These are phyloP conservation scores for Xestia ashworthii DNA, from an alignment of 2,888 invertebrate genomes.

Conservation along the genomic window DNA sequence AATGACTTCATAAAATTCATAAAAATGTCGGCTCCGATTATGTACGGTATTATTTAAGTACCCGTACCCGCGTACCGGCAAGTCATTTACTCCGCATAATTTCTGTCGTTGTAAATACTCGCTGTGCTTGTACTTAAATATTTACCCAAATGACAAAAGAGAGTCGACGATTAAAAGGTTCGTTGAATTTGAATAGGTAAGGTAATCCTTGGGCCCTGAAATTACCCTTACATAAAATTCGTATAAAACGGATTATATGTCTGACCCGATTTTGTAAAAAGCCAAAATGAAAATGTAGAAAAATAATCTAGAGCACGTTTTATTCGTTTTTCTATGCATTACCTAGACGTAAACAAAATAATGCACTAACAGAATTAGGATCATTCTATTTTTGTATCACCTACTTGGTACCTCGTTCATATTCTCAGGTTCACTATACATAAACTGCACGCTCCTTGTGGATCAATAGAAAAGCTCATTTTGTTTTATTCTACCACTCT, in stretches of 20 bases:
- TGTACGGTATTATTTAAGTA: conserved; percentile 54
- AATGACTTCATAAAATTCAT: conserved; percentile 58
- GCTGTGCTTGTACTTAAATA: conserved; percentile 53
- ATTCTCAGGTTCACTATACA: conserved; percentile 77
- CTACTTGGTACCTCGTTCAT: conserved; percentile 70
- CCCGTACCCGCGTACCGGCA: conserved; percentile 31
- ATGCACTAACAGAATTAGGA: conserved; percentile 30
- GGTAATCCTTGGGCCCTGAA: conserved; percentile 48
- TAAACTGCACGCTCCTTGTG: conserved; percentile 79
- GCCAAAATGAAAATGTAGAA: conserved; percentile 27
- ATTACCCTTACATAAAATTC: conserved; percentile 49
- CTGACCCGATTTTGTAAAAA: conserved; percentile 36
- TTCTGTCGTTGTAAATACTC: conserved; percentile 55
- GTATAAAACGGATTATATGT: conserved; percentile 37
- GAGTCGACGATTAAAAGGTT: conserved; percentile 56
- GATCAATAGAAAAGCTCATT: conserved; percentile 86
- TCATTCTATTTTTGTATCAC: conserved; percentile 45
- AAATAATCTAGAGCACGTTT: not conserved
- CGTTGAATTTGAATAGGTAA: conserved; percentile 59
- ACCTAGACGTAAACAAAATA: conserved; percentile 25
- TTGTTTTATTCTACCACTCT: conserved; percentile 85
- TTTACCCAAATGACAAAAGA: conserved; percentile 58
- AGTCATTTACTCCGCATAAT: conserved; percentile 57
- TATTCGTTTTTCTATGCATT: conserved; percentile 24
- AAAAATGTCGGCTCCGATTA: conserved; percentile 54